Conservation (phyloP, 2,797 vertebrate genomes). For the Chelidonichthys spinosus region DNA sequence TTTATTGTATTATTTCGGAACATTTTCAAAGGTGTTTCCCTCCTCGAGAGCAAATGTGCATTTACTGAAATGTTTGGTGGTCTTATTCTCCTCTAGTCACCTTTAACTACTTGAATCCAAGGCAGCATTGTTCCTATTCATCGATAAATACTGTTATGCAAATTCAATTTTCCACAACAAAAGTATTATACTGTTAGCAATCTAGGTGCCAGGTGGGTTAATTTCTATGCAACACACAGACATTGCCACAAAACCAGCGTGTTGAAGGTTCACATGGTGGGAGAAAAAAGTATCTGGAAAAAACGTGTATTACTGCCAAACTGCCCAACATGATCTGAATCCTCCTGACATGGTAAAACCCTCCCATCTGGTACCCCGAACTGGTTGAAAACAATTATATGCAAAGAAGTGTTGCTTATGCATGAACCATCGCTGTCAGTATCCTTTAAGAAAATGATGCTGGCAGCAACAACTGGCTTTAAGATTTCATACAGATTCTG, state of each 20-base stretch:
- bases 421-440: slow-evolving; percentile 17
- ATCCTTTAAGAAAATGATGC: slow-evolving; percentile 33
- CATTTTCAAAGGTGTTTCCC: not conserved
- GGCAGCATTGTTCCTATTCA: not conserved
- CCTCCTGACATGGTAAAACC: slow-evolving; percentile 39
- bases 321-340: slow-evolving; percentile 32
- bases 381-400: slow-evolving; percentile 11
- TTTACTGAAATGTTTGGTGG: not conserved
- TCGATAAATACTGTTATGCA: not conserved
- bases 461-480: slow-evolving; percentile 41
- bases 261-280: slow-evolving; percentile 42
- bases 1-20: not conserved
- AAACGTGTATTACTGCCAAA: slow-evolving; percentile 28
- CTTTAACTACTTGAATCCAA: slow-evolving; percentile 1
- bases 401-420: slow-evolving; percentile 8
- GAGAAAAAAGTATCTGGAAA: slow-evolving; percentile 36
- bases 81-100: not conserved
- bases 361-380: slow-evolving; percentile 49
- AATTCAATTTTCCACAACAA: not conserved
- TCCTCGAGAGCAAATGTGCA: not conserved
- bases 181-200: slow-evolving; percentile 7
- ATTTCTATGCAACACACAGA: slow-evolving; percentile 39
- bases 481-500: slow-evolving; percentile 59
- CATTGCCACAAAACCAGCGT: slow-evolving; percentile 16
- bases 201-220: slow-evolving; percentile 35